Evolutionary conservation across 1,140 invertebrate species (phyloP), one percentile per base, ranked within the genome.

Genomic region (Drosophila neocordata): DNA sequence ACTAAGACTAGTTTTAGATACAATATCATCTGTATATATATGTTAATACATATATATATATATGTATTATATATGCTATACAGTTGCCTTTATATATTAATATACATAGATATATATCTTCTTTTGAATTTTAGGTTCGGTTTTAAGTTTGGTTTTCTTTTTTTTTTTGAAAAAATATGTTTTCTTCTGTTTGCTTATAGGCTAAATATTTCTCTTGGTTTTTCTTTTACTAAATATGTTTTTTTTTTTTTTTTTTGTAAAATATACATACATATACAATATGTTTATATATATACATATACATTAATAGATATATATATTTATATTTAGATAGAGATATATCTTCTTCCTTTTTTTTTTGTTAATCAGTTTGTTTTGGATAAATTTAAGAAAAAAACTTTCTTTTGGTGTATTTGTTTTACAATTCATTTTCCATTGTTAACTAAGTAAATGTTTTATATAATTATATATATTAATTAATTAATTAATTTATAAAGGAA

Each of bases 221-320:
- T 48, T 48, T 48, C 13, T 83, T 83, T 66, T 44, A 68, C 66
- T 77, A 79, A 79, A 70, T 79, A 75, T 81, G 60, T 77, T 77
- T 81, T 24, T 53, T 65, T 37, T n/a, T n/a, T 57, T 53, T 73
- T 65, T 37, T 34, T 89, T 88, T 89, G 82, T 87, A 85, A 85
- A 85, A 85, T 85, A 87, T 87, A 87, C 79, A 85, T 85, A 87
- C 77, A 85, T 87, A 82, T 88, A 85, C 77, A 85, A 87, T 81
- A 81, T 82, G 73, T 38, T 72, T 65, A 72, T 73, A 51, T 51
- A 87, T 81, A 87, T 65, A 8, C 0, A 85, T 85, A 80, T 85
- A 81, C 69, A 84, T 84, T 76, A 69, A 84, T 85, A 77, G 80
- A 74, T 74, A 55, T 55, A 88, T 79, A 77, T 64, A 76, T 77